phyloP scores from a whole-genome alignment of 2,888 invertebrate genomes.

The Yponomeuta cagnagella region DNA sequence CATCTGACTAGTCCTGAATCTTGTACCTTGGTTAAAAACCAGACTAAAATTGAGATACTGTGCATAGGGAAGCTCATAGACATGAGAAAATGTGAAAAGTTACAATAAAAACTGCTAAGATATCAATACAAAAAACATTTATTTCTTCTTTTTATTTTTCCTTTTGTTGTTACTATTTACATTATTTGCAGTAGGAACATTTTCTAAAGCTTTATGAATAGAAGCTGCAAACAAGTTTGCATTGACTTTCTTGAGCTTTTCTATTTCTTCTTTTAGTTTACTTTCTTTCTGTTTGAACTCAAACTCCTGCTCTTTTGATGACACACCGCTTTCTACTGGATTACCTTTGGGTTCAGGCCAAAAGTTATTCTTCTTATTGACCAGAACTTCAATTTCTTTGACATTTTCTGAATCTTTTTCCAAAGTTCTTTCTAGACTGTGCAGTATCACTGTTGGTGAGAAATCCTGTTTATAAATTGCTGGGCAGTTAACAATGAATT shows the following conservation, averaged over 20 bases:
- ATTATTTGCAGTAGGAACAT: slow-evolving; percentile 26
- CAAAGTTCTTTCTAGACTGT: slow-evolving; percentile 78
- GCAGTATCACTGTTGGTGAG: slow-evolving; percentile 72
- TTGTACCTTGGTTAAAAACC: too few relatives aligned
- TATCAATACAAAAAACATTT: not conserved
- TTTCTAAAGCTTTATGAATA: slow-evolving; percentile 57
- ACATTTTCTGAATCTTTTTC: slow-evolving; percentile 68
- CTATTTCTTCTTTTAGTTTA: slow-evolving; percentile 64
- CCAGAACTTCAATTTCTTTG: slow-evolving; percentile 59
- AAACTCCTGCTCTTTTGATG: slow-evolving; percentile 36
- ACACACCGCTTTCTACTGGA: slow-evolving; percentile 23
- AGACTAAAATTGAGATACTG: too few relatives aligned
- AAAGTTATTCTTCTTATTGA: slow-evolving; percentile 53
- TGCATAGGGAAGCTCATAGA: too few relatives aligned
- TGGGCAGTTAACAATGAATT: slow-evolving; percentile 76
- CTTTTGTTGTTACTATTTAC: slow-evolving; percentile 31
- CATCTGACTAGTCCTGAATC: too few relatives aligned
- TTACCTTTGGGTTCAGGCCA: slow-evolving; percentile 42
- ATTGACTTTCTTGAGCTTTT: slow-evolving; percentile 74
- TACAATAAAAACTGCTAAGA: too few relatives aligned
- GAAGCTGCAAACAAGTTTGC: slow-evolving; percentile 75
- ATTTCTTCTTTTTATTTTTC: slow-evolving; percentile 26
- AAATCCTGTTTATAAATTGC: slow-evolving; percentile 77
- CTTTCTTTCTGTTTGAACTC: slow-evolving; percentile 44
- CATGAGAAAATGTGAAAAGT: too few relatives aligned